Base-by-base conservation (phyloP, 2,888 invertebrate genomes). In the Lepidochrysops patricia region DNA sequence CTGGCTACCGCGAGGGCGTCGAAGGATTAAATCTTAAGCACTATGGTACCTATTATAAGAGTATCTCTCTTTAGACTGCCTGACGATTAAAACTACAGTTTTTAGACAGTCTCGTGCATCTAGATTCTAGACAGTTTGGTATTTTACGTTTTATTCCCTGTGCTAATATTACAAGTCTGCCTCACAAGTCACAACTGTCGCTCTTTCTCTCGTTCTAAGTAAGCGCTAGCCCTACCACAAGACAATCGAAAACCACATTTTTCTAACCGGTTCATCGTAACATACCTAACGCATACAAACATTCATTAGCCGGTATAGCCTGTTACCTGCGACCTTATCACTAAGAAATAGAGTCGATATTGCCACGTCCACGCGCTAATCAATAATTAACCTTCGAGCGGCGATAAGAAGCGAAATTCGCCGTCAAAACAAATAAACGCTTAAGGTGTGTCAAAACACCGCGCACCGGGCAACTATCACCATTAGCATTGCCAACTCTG, bases 301-400 rank as follows among this genome's bases (percentile, higher is more conserved):
- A 32, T 19, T 32, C 29, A 32, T 54, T 9, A 52, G 52, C 27
- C 15, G 13, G 52, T 27, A 13, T 25, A 43, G 19, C 60, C 19
- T 54, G 54, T 54, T 19, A 13, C 13, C 50, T 26, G 23, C 50
- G 12, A 26, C 50, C 25, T 5, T 50, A 26, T 26, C 25, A 12
- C 25, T 23, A 43, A 3, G 43, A 2, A 27, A 13, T 52, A 52
- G 27, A 27, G 52, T 52, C 27, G 27, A 27, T 27, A 23, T 26
- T 52, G 7, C 52, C 13, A 13, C 52, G 52, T 1, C 27, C 12
- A 7, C 15, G 13, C n/a, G 26, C n/a, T 26, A 50, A 26, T 50
- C 26, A 50, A 50, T 63, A 61, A 66, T 65, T 72, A 76, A 78
- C 78, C 79, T 79, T 80, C 75, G 70, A 67, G 61, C 57, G 67